These are phyloP conservation scores for Alauda arvensis DNA, from an alignment of 2,797 vertebrate genomes.

Conservation along the genomic window DNA sequence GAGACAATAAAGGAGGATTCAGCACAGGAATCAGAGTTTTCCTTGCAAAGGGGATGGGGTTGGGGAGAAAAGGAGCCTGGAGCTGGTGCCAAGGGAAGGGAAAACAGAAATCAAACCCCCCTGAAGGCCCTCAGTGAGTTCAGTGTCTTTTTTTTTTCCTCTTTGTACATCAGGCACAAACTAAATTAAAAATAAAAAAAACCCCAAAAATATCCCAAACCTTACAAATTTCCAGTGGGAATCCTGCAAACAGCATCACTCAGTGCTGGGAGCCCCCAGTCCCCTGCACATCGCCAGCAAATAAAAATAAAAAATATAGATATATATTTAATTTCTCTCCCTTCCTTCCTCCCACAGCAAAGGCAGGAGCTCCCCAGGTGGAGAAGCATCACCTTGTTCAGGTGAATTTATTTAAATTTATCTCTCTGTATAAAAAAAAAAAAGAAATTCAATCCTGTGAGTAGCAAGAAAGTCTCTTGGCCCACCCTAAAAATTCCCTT, in stretches of 20 bases:
- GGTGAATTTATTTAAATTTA: conserved; percentile 17
- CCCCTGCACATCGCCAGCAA: neutral
- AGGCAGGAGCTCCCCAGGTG: conserved; percentile 34
- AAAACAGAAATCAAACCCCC: neutral
- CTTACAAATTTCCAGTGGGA: neutral
- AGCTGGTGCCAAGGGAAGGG: neutral
- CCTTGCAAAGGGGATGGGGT: neutral
- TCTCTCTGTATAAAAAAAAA: conserved; percentile 18
- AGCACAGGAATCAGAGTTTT: neutral
- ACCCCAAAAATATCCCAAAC: neutral
- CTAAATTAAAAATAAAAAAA: neutral
- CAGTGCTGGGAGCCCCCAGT: neutral
- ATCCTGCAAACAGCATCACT: conserved; percentile 5
- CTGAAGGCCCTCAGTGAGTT: neutral
- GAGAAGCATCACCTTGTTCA: neutral
- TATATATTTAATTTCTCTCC: neutral
- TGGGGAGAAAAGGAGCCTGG: neutral
- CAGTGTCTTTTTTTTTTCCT: neutral
- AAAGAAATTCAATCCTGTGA: neutral
- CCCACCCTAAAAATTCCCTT: neutral
- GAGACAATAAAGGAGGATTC: neutral
- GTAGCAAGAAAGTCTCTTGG: neutral
- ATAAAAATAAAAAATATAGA: neutral
- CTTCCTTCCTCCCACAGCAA: neutral
- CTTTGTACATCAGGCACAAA: conserved; percentile 43